A percentile compares a stretch with the other conserved stretches of the same genome.
phyloP scores from a whole-genome alignment of 2,888 invertebrate genomes.

The Melitaea athalia region DNA sequence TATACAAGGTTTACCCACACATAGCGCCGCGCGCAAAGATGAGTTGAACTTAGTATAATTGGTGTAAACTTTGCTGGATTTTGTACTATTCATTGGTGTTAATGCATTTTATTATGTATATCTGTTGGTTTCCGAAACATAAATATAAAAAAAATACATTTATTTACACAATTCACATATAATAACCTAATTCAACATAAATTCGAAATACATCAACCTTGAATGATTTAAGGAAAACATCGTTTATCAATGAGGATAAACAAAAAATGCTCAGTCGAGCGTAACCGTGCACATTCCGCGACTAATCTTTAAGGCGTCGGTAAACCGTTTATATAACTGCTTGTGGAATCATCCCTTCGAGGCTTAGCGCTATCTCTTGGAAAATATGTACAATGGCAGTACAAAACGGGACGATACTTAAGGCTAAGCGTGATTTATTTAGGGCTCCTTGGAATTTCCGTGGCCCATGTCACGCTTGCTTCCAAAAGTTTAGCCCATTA shows the following conservation, averaged over 20 bases:
- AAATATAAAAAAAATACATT: not conserved
- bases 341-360: slow-evolving; percentile 35
- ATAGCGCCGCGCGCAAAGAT: too few species aligned
- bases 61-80: too few species aligned
- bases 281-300: slow-evolving; percentile 27
- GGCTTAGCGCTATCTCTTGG: slow-evolving; percentile 42
- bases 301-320: slow-evolving; percentile 37
- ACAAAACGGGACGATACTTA: slow-evolving; percentile 51
- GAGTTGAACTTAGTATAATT: too few species aligned
- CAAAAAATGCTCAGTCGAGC: slow-evolving; percentile 21
- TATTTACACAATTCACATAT: too few species aligned
- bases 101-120: too few species aligned
- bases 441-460: slow-evolving; percentile 55
- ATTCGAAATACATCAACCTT: not conserved
- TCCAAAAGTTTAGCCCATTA: slow-evolving; percentile 69
- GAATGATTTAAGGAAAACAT: slow-evolving; percentile 12
- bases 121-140: not conserved
- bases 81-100: too few species aligned
- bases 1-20: too few species aligned
- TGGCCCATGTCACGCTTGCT: slow-evolving; percentile 68
- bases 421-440: slow-evolving; percentile 71
- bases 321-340: slow-evolving; percentile 41
- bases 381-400: slow-evolving; percentile 47
- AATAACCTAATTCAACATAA: not conserved
- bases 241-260: slow-evolving; percentile 29